Evolutionary conservation across 2,113 vertebrate species (phyloP).

Genomic region (Thymallus thymallus): DNA sequence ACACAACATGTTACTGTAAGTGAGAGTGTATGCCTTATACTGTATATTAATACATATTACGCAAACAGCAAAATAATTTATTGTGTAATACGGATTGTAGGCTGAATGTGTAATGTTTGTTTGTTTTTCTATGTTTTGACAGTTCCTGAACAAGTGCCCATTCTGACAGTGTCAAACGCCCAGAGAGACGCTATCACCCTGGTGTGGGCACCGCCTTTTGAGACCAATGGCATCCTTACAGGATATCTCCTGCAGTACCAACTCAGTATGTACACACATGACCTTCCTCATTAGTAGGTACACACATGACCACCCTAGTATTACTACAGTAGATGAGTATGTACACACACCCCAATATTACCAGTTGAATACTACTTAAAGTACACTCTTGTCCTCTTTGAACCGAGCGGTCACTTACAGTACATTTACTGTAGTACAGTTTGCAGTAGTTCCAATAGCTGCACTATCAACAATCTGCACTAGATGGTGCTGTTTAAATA

Average conservation of each 20-base stretch:
- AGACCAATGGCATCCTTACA: constrained; percentile 83
- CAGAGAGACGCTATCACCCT: constrained; percentile 80
- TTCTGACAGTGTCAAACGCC: constrained; percentile 81
- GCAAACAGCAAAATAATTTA: too few species aligned
- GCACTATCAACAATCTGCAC: constrained; percentile 28
- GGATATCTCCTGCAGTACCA: constrained; percentile 88
- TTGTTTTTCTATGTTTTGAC: constrained; percentile 40
- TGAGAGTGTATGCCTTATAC: background rate
- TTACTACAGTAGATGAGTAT: background rate
- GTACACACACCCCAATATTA: too few species aligned
- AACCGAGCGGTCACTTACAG: background rate
- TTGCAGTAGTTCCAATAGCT: background rate
- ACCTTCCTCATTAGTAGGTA: too few species aligned
- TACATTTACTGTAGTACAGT: background rate
- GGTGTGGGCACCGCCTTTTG: constrained; percentile 85
- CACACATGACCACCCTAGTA: background rate
- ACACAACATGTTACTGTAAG: too few species aligned
- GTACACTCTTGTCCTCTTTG: background rate
- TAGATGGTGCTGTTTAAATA: constrained; percentile 67
- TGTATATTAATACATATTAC: background rate
- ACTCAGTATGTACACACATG: constrained; percentile 80
- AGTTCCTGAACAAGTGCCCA: constrained; percentile 85
- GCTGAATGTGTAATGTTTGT: background rate
- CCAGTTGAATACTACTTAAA: too few species aligned
- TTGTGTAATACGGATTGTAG: too few species aligned